Conservation (phyloP, 1,140 invertebrate genomes). For the Drosophila takahashii region DNA sequence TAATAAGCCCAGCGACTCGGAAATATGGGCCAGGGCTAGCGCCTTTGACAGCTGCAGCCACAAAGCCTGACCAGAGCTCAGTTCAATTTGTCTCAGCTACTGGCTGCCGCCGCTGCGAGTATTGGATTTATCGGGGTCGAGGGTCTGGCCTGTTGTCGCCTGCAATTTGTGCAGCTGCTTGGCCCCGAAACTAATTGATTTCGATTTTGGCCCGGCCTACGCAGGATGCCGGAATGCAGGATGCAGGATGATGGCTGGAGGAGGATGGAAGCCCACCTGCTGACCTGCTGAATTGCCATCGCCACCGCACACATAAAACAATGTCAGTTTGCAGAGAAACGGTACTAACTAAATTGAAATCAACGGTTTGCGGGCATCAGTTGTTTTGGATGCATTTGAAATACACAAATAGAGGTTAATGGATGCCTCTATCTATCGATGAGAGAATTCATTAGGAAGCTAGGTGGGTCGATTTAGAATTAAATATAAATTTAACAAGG, state of each 20-base stretch:
- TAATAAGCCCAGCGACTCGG: constrained; percentile 52
- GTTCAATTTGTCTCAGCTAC: constrained; percentile 38
- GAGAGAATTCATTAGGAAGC: not conserved
- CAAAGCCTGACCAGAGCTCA: constrained; percentile 35
- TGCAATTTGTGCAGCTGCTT: constrained; percentile 49
- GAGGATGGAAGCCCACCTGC: constrained; percentile 4
- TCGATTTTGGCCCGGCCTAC: constrained; percentile 17
- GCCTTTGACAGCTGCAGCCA: constrained; percentile 31
- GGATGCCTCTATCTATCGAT: not conserved
- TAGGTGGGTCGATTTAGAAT: too few relatives aligned
- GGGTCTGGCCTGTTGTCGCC: constrained; percentile 38
- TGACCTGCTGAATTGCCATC: constrained; percentile 1
- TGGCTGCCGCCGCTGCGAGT: not conserved
- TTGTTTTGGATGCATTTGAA: not conserved
- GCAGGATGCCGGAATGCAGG: constrained; percentile 7
- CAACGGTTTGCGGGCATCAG: not conserved
- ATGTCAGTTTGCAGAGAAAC: constrained; percentile 1
- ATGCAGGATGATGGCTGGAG: not conserved
- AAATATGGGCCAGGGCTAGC: constrained; percentile 56
- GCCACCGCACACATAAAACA: constrained; percentile 35
- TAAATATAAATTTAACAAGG: not conserved
- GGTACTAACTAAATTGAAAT: constrained; percentile 17
- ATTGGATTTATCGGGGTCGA: constrained; percentile 44
- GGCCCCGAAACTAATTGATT: constrained; percentile 43
- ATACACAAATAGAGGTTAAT: not conserved